phyloP scores from a whole-genome alignment of 2,113 vertebrate genomes.

The Tachysurus fulvidraco region DNA sequence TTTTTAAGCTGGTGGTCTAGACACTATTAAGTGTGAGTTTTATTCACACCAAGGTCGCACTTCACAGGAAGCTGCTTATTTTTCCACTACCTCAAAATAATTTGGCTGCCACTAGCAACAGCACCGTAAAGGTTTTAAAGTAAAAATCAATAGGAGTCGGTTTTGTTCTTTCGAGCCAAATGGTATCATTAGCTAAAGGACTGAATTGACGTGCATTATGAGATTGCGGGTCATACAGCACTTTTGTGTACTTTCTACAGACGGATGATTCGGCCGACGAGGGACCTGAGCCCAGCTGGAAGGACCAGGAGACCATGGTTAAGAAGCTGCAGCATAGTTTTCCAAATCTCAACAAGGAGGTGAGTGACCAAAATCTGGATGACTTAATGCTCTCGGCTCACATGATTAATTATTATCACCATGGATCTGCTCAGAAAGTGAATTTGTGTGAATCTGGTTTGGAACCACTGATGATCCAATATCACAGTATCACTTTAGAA shows the following conservation, averaged over 20 bases:
- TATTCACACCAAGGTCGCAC: background rate
- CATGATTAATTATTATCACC: background rate
- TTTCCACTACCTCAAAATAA: background rate
- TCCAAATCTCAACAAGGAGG: conserved; percentile 80
- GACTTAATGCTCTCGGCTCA: background rate
- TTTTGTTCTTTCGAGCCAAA: background rate
- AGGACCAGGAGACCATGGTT: conserved; percentile 79
- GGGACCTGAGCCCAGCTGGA: conserved; percentile 71
- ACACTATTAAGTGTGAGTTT: background rate
- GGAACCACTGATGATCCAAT: background rate
- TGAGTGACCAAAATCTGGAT: conserved; percentile 57
- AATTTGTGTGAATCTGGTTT: background rate
- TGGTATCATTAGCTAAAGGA: background rate
- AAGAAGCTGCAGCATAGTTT: conserved; percentile 78
- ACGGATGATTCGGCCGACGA: conserved; percentile 65
- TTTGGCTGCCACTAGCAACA: too few relatives aligned
- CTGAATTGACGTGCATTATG: conserved; percentile 15
- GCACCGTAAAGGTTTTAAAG: background rate
- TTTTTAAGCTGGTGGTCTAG: background rate
- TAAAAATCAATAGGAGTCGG: conserved; percentile 1
- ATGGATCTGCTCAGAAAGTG: background rate
- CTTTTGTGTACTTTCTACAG: conserved; percentile 60
- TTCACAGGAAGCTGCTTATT: background rate
- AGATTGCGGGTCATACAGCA: conserved; percentile 1
- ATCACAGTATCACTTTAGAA: background rate